phyloP scores from a whole-genome alignment of 2,797 vertebrate species.

The Lepus townsendii region DNA sequence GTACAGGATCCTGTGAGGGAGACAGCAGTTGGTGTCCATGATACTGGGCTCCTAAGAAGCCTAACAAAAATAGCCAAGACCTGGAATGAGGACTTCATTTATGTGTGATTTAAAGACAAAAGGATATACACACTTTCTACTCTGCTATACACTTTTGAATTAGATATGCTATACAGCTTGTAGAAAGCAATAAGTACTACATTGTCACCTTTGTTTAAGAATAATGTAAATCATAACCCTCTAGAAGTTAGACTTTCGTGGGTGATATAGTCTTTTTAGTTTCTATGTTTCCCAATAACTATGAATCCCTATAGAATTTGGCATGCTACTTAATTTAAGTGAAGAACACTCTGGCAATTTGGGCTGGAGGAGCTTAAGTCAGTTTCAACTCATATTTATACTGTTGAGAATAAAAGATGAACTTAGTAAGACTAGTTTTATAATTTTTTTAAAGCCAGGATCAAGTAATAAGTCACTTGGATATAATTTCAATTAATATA shows the following conservation, averaged over 20 bases:
- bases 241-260: neutral
- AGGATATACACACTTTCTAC: neutral
- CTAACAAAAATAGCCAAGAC: neutral
- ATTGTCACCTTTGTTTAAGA: neutral
- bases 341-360: neutral
- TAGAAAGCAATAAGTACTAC: neutral
- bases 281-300: constrained; percentile 7
- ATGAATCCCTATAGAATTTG: neutral
- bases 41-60: neutral
- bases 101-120: neutral
- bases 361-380: neutral
- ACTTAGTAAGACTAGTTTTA: neutral
- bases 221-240: constrained; percentile 14
- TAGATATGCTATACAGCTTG: neutral
- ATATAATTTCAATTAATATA: constrained; percentile 16
- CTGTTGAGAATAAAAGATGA: neutral
- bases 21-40: neutral
- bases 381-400: neutral
- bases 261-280: neutral
- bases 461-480: constrained; percentile 27
- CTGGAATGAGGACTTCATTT: neutral
- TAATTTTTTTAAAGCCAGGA: constrained; percentile 29
- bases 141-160: neutral
- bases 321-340: neutral
- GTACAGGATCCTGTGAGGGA: neutral